Base-by-base conservation (phyloP, 2,113 vertebrate species). In the Hippocampus abdominalis region DNA sequence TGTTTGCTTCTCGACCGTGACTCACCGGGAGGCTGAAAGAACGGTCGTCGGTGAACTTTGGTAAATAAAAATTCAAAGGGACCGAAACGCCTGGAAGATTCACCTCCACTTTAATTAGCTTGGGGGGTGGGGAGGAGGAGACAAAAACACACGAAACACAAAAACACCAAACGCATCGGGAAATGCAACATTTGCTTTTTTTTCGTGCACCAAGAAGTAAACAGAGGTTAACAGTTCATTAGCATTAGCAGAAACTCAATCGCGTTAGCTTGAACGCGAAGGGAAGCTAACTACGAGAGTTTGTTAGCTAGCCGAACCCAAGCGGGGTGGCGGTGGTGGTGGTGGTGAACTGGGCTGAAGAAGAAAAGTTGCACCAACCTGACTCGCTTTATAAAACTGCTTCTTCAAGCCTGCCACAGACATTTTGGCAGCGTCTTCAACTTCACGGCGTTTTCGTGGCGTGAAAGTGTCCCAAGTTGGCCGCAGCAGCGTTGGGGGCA, bases 351-450 rank as follows among this genome's bases (percentile, higher is more conserved):
- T 18, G 12, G 13, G 13, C 15, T 18, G 4, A 49, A 18, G 4
- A 49, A 16, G 15, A 59, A 88, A 91, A 86, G 84, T 90, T 86
- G 71, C 12, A 54, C 92, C 91, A 89, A 97, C 96, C 96, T 98
- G 96, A 70, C 94, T 98, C 51, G 96, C 96, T 91, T 98, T 98
- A 85, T 98, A 98, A 92, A 98, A 98, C 92, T 98, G 96, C 67
- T 98, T 98, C 93, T 97, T 98, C 64, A 98, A 89, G 71, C 96
- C 96, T 70, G 96, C 96, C 70, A 97, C 96, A 84, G 96, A 98
- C 96, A 98, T 98, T 84, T 87, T 92, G 92, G 46, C 69, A 36
- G 62, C 56, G 68, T 83, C 71, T 71, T 87, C 75, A 29, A 54
- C 72, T 72, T 71, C 76, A 64, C 70, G 61, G 36, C 67, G 67